phyloP scores from a whole-genome alignment of 2,113 vertebrate species.

The Gulo gulo region DNA sequence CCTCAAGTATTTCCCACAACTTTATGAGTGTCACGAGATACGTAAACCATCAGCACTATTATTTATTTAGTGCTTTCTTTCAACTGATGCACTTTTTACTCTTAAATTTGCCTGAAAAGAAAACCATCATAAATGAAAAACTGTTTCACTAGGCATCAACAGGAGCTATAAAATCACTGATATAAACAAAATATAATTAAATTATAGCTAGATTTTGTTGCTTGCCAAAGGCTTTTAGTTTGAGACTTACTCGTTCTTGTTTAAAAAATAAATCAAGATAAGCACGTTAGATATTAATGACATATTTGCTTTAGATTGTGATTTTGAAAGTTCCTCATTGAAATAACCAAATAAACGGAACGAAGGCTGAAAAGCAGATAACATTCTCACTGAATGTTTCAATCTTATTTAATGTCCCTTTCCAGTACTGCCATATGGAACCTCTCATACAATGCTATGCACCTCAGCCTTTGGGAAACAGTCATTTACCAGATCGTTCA shows the following conservation, averaged over 20 bases:
- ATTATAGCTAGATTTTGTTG: background rate
- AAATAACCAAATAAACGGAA: background rate
- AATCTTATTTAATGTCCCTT: background rate
- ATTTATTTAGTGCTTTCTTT: background rate
- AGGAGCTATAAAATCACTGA: background rate
- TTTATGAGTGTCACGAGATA: background rate
- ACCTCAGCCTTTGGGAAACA: background rate
- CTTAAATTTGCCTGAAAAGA: slow-evolving; percentile 2
- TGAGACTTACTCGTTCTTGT: background rate
- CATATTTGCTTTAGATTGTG: background rate
- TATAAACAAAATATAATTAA: slow-evolving; percentile 22
- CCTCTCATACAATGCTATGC: background rate
- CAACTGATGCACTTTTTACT: background rate
- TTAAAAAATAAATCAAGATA: slow-evolving; percentile 9
- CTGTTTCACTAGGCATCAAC: background rate
- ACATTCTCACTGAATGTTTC: background rate
- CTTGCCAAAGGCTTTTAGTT: background rate
- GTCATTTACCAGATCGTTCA: background rate
- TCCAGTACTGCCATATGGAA: background rate
- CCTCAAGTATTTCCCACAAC: background rate
- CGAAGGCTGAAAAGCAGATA: background rate
- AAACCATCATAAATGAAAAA: background rate
- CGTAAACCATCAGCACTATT: background rate
- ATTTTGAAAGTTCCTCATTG: background rate
- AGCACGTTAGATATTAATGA: background rate